These are phyloP conservation scores for Lepilemur ruficaudatus DNA, from an alignment of 2,797 vertebrate species.

Conservation along the genomic window DNA sequence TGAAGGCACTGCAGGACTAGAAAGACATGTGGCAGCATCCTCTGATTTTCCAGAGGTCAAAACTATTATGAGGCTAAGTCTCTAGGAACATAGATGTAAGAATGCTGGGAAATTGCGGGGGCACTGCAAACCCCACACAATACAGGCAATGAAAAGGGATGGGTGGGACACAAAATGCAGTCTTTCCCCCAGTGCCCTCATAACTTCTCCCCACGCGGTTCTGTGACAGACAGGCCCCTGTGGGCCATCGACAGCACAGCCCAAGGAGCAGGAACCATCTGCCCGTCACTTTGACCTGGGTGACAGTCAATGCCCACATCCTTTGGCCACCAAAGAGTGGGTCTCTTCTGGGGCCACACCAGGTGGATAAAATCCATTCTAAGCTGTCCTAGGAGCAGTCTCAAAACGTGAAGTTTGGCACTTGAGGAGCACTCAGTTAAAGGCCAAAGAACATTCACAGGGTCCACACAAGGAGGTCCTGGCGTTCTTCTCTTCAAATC, in stretches of 20 bases:
- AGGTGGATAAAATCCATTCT: background rate
- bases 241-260: background rate
- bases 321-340: background rate
- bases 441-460: background rate
- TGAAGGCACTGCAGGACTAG: background rate
- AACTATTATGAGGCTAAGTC: background rate
- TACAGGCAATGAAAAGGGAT: fast-evolving
- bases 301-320: background rate
- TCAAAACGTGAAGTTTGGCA: background rate
- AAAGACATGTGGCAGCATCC: background rate
- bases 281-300: background rate
- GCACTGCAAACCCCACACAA: background rate
- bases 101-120: background rate
- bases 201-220: background rate
- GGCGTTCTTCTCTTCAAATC: background rate
- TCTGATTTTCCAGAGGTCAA: background rate
- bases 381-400: background rate
- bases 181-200: background rate
- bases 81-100: background rate
- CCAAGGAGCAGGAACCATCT: background rate
- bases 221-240: background rate
- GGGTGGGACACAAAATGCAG: background rate
- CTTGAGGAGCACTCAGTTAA: background rate
- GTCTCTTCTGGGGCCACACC: background rate
- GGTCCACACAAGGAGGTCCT: no score